Conservation (phyloP, 2,888 invertebrate genomes). For the Agrenia bidenticulata region DNA sequence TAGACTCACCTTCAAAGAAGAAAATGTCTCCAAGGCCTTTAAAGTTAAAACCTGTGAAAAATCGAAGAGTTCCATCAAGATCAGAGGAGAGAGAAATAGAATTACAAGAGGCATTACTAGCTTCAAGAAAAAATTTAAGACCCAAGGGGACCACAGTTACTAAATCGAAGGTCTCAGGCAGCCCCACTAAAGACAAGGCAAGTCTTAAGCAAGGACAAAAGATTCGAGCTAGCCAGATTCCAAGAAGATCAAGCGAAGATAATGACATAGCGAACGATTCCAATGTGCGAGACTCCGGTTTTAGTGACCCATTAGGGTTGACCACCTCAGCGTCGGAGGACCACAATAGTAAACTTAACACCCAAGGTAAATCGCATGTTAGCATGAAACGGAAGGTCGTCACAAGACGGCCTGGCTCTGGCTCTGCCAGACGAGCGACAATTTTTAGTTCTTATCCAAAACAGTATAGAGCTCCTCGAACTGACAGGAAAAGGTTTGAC, state of each 20-base stretch:
- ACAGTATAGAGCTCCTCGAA: conserved; percentile 29
- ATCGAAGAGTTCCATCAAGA: conserved; percentile 25
- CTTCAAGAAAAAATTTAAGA: conserved; percentile 11
- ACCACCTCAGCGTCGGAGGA: conserved; percentile 40
- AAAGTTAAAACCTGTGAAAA: conserved; percentile 10
- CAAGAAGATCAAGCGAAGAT: conserved; percentile 30
- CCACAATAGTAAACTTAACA: conserved; percentile 9
- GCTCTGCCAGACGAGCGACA: conserved; percentile 32
- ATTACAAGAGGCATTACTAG: conserved; percentile 44
- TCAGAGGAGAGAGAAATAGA: conserved; percentile 48
- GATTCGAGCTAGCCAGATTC: neutral
- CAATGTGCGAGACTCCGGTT: conserved; percentile 34
- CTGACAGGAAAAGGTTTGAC: conserved; percentile 37
- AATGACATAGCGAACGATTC: conserved; percentile 22
- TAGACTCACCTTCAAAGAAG: neutral
- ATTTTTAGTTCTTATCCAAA: conserved; percentile 44
- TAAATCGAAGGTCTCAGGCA: neutral
- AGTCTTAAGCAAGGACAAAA: neutral
- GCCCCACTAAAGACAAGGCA: neutral
- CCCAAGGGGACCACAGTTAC: neutral
- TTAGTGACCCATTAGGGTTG: conserved; percentile 35
- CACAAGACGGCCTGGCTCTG: conserved; percentile 37
- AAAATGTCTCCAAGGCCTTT: neutral
- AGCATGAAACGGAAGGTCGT: conserved; percentile 38
- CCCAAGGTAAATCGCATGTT: conserved; percentile 36